phyloP scores from a whole-genome alignment of 2,888 invertebrate species.

The Aspidapion aeneum region DNA sequence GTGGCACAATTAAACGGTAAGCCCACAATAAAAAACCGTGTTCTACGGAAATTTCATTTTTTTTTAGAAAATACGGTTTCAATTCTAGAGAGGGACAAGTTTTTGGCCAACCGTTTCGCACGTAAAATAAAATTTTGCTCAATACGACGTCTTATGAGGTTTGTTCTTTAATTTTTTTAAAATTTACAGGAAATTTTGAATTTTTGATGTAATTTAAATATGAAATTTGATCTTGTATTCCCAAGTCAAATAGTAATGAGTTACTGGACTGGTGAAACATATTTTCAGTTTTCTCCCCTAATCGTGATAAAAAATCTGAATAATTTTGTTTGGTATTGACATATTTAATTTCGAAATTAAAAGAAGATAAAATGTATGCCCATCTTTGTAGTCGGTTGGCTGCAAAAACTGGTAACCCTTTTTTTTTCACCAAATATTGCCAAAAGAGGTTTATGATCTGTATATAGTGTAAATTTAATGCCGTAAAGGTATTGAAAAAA shows the following conservation, averaged over 20 bases:
- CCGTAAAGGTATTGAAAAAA: conserved; percentile 8
- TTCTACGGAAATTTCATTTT: conserved; percentile 14
- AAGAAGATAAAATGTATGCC: conserved; percentile 11
- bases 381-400: conserved; percentile 16
- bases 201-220: conserved; percentile 14
- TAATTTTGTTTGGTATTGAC: conserved; percentile 6
- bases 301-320: conserved; percentile 10
- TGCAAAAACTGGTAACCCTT: conserved; percentile 14
- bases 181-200: conserved; percentile 10
- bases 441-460: conserved; percentile 12
- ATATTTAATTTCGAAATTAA: conserved; percentile 10
- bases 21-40: no score
- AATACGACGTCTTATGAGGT: conserved; percentile 11
- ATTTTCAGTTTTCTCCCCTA: conserved; percentile 1
- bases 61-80: conserved; percentile 9
- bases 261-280: neutral
- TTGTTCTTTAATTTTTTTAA: conserved; percentile 12
- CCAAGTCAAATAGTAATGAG: conserved; percentile 1
- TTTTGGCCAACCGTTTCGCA: conserved; percentile 12
- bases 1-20: no score
- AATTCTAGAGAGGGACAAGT: conserved; percentile 8
- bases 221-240: conserved; percentile 5
- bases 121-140: conserved; percentile 17
- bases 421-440: conserved; percentile 10
- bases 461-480: neutral